Percentiles rank a stretch among this genome's conserved stretches.
Evolutionary conservation across 2,888 invertebrate species (phyloP).

Genomic region (Microchrysa polita): DNA sequence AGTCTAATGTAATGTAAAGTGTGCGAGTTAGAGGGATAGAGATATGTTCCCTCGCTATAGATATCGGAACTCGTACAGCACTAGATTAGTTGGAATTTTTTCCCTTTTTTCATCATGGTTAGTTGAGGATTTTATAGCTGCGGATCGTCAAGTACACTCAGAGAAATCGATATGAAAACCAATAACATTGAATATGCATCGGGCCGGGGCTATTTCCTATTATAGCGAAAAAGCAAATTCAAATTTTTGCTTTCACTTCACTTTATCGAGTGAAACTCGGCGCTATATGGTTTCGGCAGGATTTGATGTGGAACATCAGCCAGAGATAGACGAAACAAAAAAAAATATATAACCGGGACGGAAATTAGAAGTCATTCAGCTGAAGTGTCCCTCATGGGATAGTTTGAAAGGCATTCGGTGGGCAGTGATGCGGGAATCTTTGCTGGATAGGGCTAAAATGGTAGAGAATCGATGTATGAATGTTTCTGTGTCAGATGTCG

Average conservation of each 20-base stretch:
- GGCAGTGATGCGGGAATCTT: constrained; percentile 17
- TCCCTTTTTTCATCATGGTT: constrained; percentile 44
- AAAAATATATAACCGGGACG: constrained; percentile 10
- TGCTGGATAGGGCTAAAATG: neutral
- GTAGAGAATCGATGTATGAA: no score
- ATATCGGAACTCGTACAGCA: neutral
- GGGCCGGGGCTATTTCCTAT: constrained; percentile 42
- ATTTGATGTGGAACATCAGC: neutral
- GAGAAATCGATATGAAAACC: constrained; percentile 40
- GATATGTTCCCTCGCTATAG: no score
- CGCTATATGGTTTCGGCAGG: neutral
- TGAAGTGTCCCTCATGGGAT: constrained; percentile 33
- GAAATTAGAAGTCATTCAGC: constrained; percentile 36
- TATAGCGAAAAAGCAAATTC: constrained; percentile 25
- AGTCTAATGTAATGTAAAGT: no score
- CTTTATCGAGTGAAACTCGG: constrained; percentile 35
- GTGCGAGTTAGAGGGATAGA: no score
- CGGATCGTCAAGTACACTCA: constrained; percentile 14
- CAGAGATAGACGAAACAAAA: neutral
- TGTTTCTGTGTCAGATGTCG: no score
- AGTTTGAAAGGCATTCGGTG: constrained; percentile 1
- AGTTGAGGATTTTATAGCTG: constrained; percentile 47
- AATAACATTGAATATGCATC: constrained; percentile 50
- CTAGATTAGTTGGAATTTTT: constrained; percentile 21
- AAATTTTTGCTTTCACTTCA: constrained; percentile 41